Percentiles rank a stretch among this genome's conserved stretches.
Conservation (phyloP, 2,888 invertebrate genomes). For the Apodemia mormo region DNA sequence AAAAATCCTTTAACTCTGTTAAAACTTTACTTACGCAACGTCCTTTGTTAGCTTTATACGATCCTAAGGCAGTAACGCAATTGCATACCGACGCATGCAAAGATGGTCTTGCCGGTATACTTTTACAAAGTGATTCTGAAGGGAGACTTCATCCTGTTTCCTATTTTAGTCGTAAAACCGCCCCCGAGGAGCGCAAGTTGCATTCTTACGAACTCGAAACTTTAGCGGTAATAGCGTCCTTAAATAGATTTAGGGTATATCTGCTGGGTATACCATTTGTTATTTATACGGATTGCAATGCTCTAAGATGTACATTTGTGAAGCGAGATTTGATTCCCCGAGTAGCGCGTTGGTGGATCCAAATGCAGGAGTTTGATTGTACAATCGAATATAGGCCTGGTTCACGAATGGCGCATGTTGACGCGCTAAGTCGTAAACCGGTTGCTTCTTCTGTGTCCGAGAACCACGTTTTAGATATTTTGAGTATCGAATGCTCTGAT, state of each 20-base stretch:
- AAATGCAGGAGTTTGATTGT: slow-evolving; percentile 6
- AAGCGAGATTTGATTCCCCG: background rate
- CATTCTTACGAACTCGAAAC: slow-evolving; percentile 7
- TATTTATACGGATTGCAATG: slow-evolving; percentile 36
- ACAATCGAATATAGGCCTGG: slow-evolving; percentile 1
- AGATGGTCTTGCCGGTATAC: slow-evolving; percentile 25
- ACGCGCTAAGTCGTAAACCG: background rate
- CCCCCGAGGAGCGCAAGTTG: background rate
- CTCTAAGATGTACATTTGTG: slow-evolving; percentile 31
- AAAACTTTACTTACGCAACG: slow-evolving; percentile 30
- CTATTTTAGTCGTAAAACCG: slow-evolving; percentile 13
- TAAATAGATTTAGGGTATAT: slow-evolving; percentile 35
- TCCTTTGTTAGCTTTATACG: slow-evolving; percentile 43
- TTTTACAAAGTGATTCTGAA: slow-evolving; percentile 21
- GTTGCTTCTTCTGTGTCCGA: background rate
- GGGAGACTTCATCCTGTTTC: background rate
- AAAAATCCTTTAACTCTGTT: slow-evolving; percentile 26
- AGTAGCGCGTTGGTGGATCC: background rate
- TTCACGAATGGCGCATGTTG: background rate
- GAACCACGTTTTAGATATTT: background rate
- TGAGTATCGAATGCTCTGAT: background rate
- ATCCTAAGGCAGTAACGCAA: slow-evolving; percentile 37
- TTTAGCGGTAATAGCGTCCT: slow-evolving; percentile 22
- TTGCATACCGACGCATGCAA: slow-evolving; percentile 31
- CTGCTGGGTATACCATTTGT: slow-evolving; percentile 34